A percentile compares a stretch with the other conserved stretches of the same genome.
These are phyloP conservation scores for Ciconia boyciana DNA, from an alignment of 2,113 vertebrate species.

Conservation along the genomic window DNA sequence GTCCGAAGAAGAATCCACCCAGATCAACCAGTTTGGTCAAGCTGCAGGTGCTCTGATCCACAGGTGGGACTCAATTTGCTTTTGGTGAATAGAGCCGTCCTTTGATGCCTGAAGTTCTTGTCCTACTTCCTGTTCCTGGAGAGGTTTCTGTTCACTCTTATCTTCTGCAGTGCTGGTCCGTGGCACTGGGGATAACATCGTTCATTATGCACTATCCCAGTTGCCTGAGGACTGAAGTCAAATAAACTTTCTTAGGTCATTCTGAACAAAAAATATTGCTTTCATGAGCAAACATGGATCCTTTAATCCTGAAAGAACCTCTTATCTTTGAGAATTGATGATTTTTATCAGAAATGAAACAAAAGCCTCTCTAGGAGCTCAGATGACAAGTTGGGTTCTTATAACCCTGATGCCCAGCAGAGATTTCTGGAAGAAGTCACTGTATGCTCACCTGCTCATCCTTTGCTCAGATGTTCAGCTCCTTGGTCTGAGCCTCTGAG, in stretches of 20 bases:
- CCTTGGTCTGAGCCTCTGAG: not conserved
- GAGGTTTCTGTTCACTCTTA: not conserved
- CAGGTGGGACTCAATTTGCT: conserved; percentile 73
- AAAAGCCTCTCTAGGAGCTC: not conserved
- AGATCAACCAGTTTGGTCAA: conserved; percentile 89
- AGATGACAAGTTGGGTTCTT: not conserved
- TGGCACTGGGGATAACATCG: not conserved
- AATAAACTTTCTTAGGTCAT: not conserved
- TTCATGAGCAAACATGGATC: not conserved
- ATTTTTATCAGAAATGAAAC: not conserved
- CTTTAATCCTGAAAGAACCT: not conserved
- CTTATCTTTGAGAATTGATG: not conserved
- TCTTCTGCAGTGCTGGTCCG: not conserved
- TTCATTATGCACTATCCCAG: not conserved
- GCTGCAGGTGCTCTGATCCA: conserved; percentile 90
- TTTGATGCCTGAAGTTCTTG: not conserved
- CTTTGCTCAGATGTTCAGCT: not conserved
- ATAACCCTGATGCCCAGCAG: not conserved
- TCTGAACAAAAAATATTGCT: not conserved
- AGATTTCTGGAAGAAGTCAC: not conserved
- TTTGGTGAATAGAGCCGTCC: not conserved
- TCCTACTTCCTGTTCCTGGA: not conserved
- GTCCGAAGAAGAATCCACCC: conserved; percentile 88
- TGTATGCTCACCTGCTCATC: not conserved
- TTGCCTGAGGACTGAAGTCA: not conserved